Percentiles rank a stretch among this genome's conserved stretches.
These are phyloP conservation scores for Digitonthophagus gazella DNA, from an alignment of 2,888 invertebrate species.

Conservation along the genomic window DNA sequence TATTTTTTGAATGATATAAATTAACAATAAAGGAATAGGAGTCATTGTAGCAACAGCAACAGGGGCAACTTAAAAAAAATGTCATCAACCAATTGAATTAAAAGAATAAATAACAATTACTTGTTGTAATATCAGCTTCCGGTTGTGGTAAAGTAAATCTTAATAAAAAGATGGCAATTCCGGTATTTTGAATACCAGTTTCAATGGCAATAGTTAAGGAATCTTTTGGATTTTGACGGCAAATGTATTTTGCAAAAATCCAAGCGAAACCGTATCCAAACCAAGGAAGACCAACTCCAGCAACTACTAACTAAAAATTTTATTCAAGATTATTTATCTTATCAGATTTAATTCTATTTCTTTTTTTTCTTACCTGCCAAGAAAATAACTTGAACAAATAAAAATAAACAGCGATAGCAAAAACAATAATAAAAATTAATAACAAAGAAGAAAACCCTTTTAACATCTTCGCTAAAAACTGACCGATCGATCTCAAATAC, in stretches of 20 bases:
- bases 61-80: conserved; percentile 66
- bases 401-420: conserved; percentile 85
- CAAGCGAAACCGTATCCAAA: conserved; percentile 75
- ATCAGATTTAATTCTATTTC: neutral
- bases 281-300: conserved; percentile 81
- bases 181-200: conserved; percentile 92
- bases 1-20: conserved; percentile 56
- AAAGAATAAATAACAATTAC: conserved; percentile 47
- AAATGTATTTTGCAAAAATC: conserved; percentile 56
- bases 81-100: neutral
- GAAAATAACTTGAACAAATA: conserved; percentile 87
- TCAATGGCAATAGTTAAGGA: conserved; percentile 88
- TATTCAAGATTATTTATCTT: neutral
- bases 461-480: conserved; percentile 72
- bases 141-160: conserved; percentile 80
- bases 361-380: conserved; percentile 67
- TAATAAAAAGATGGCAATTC: conserved; percentile 85
- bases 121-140: conserved; percentile 83
- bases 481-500: conserved; percentile 65
- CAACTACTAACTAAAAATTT: conserved; percentile 65
- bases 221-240: conserved; percentile 65
- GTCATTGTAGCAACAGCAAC: conserved; percentile 93
- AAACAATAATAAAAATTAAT: conserved; percentile 79
- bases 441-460: conserved; percentile 81
- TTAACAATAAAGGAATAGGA: conserved; percentile 69